phyloP scores from a whole-genome alignment of 2,888 invertebrate genomes.

The Metalampra italica region DNA sequence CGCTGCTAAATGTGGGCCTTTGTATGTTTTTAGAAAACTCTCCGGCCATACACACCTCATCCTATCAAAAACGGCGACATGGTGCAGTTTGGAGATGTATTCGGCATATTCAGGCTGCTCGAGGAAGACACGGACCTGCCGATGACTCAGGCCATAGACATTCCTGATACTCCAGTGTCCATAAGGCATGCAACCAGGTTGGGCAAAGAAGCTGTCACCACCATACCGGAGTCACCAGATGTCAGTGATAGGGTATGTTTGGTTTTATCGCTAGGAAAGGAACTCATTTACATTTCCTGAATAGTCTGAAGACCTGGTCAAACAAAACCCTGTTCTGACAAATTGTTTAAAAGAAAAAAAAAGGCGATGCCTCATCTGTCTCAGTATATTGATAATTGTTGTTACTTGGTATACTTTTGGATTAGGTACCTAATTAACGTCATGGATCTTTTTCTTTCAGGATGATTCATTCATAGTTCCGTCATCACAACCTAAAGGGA shows the following conservation, averaged over 20 bases:
- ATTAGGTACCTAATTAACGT: no score
- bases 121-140: slow-evolving; percentile 56
- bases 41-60: slow-evolving; percentile 57
- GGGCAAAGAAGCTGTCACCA: slow-evolving; percentile 33
- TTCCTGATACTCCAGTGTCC: slow-evolving; percentile 55
- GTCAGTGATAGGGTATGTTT: slow-evolving; percentile 57
- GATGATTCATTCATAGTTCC: slow-evolving; percentile 59
- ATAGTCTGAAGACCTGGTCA: no score
- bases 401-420: no score
- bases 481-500: slow-evolving; percentile 45
- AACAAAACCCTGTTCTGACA: no score
- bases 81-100: slow-evolving; percentile 63
- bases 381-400: no score
- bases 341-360: no score
- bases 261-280: not conserved
- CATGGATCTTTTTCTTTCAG: slow-evolving; percentile 32
- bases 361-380: no score
- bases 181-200: slow-evolving; percentile 34
- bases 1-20: no score
- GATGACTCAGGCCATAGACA: slow-evolving; percentile 60
- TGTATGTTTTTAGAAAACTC: slow-evolving; percentile 42
- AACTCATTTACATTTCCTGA: not conserved
- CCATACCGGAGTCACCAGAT: slow-evolving; percentile 66
- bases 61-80: slow-evolving; percentile 56
- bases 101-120: slow-evolving; percentile 58